Base-by-base conservation (phyloP, 2,113 vertebrate genomes). In the Eleginops maclovinus region DNA sequence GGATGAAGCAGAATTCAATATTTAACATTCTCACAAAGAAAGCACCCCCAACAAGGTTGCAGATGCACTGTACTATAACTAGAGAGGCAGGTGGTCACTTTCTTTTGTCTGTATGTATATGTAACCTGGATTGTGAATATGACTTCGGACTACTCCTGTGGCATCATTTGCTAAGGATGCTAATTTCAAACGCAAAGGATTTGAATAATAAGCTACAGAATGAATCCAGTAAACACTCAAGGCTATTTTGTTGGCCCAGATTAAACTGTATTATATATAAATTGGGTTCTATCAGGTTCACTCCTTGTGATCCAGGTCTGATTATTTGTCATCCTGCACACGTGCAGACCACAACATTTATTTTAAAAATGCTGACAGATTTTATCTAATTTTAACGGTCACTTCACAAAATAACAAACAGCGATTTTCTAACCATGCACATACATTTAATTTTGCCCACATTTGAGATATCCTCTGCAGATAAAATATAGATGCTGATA, bases 1-100 rank as follows among this genome's bases (percentile, higher is more conserved):
- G 54, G 56, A 79, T 36, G 31, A 60, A 54, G 5, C 6, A 55
- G 47, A 56, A 77, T 68, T 78, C 60, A 61, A 74, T 75, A 78
- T 83, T 68, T 31, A 81, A 66, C 54, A 72, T 44, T 49, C 21
- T 63, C 53, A 75, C 68, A 56, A 47, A 61, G 19, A 28, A 56
- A 56, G 40, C 51, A 24, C 43, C 10, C 60, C 53, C 60, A n/a
- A 65, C 47, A 66, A 81, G 54, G 50, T 59, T 77, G 53, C 59
- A 74, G 43, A 41, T 46, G 59, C 44, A 59, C 54, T 51, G 31
- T 59, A 36, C 22, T 68, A 47, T 15, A 50, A 22, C 50, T 47
- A 21, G 24, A 67, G 49, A n/a, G 31, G 3, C 7, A 55, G 53
- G 58, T 50, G 56, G 54, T 59, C 55, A 66, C 62, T 64, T 19